Evolutionary conservation across 2,113 vertebrate genomes (phyloP).

Genomic region (Limanda limanda): DNA sequence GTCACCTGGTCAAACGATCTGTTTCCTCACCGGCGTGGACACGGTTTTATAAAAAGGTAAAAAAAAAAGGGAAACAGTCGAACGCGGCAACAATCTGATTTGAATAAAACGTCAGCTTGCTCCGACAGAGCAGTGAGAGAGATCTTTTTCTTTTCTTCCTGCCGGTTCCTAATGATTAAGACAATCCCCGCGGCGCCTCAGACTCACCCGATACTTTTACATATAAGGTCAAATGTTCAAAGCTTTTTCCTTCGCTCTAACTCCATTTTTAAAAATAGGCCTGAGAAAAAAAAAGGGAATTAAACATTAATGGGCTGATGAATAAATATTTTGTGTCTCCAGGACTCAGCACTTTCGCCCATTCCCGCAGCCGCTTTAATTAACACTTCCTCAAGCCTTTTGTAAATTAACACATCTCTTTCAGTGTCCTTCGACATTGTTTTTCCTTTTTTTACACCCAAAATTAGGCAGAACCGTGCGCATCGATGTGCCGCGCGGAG

Average conservation of each 20-base stretch:
- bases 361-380: slow-evolving; percentile 76
- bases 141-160: slow-evolving; percentile 15
- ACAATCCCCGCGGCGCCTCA: slow-evolving; percentile 63
- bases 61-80: slow-evolving; percentile 4
- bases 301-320: slow-evolving; percentile 82
- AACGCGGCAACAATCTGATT: slow-evolving; percentile 45
- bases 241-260: slow-evolving; percentile 64
- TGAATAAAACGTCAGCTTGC: slow-evolving; percentile 33
- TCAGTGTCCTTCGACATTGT: slow-evolving; percentile 66
- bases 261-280: slow-evolving; percentile 69
- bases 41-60: not conserved
- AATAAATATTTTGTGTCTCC: slow-evolving; percentile 83
- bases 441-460: slow-evolving; percentile 23
- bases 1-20: not conserved
- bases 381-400: slow-evolving; percentile 76
- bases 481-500: slow-evolving; percentile 7
- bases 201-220: slow-evolving; percentile 75
- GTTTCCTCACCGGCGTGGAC: not conserved
- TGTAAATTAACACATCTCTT: slow-evolving; percentile 77
- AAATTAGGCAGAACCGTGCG: slow-evolving; percentile 46
- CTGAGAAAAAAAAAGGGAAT: slow-evolving; percentile 48
- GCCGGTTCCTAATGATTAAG: slow-evolving; percentile 71
- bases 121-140: slow-evolving; percentile 26
- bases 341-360: slow-evolving; percentile 79
- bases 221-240: slow-evolving; percentile 82